Base-by-base conservation (phyloP, 2,113 vertebrate species). In the Triplophysa rosa region DNA sequence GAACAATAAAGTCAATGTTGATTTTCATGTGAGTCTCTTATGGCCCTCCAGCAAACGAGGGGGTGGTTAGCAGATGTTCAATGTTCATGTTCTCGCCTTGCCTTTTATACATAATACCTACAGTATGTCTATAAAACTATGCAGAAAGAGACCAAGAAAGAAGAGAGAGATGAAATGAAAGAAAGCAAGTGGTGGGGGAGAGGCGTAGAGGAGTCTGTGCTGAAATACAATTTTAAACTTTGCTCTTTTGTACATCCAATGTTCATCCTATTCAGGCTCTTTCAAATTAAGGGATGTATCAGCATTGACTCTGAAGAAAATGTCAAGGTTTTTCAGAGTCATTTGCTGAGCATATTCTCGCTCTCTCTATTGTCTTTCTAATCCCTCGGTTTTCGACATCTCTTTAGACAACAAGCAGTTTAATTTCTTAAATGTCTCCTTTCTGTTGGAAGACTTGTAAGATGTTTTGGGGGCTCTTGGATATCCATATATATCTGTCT, bases 171-270 rank as follows among this genome's bases (percentile, higher is more conserved):
- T 52, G 6, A 70, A 33, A 74, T 76, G 45, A 76, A 47, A 65
- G 61, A 65, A 37, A 76, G 78, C 14, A 68, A 71, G 24, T 67
- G 84, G 24, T 67, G 84, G 67, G 76, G 69, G 69, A 69, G 86
- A 77, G 68, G 73, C 54, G 13, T 72, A 81, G 79, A 82, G 78
- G 82, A 84, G 84, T 86, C 83, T 79, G 76, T 81, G 84, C 74
- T 83, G 76, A 83, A 70, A 47, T 47, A 62, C 83, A 54, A 24
- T 79, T 86, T 86, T 79, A 65, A 70, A 85, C 82, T 71, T 73
- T 80, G 21, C 69, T 82, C 47, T 67, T 66, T 54, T 62, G 26
- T 62, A 78, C 66, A 24, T 69, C 62, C 79, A 19, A 69, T 75
- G 82, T 74, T 17, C 23, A 24, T 67, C 37, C 83, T 83, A 72